Conservation (phyloP, 2,888 invertebrate genomes). For the Stenolophus ochropezus region DNA sequence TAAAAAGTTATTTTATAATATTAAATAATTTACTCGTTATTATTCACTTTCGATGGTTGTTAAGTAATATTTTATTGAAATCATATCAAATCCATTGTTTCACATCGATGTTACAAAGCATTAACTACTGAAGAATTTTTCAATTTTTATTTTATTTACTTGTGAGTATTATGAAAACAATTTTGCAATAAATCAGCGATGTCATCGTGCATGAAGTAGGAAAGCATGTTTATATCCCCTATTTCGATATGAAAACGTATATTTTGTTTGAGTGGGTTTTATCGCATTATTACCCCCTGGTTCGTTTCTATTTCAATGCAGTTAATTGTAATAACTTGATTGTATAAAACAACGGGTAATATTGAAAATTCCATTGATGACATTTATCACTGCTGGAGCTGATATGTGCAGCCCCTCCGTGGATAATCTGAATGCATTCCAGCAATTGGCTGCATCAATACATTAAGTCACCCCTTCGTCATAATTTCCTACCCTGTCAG, state of each 20-base stretch:
- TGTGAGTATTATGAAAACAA: too few relatives aligned
- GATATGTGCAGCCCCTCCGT: slow-evolving; percentile 17
- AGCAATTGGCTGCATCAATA: slow-evolving; percentile 42
- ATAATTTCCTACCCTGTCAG: slow-evolving; percentile 35
- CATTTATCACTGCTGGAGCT: neutral
- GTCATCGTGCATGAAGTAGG: neutral
- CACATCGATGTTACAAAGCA: too few relatives aligned
- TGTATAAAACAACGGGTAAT: slow-evolving; percentile 5
- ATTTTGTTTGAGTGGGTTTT: neutral
- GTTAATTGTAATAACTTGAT: neutral
- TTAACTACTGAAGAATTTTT: too few relatives aligned
- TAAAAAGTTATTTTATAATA: too few relatives aligned
- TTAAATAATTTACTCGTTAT: too few relatives aligned
- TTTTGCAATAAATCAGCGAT: neutral
- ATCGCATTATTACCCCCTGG: neutral
- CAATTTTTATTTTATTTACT: too few relatives aligned
- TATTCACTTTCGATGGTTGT: too few relatives aligned
- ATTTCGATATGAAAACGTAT: neutral
- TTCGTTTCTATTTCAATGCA: neutral
- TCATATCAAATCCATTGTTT: too few relatives aligned
- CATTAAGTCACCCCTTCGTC: slow-evolving; percentile 26
- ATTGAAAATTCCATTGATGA: slow-evolving; percentile 24
- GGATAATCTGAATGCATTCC: slow-evolving; percentile 36
- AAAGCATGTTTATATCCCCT: neutral
- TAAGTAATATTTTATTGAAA: too few relatives aligned